A percentile compares a stretch with the other conserved stretches of the same genome.
Conservation (phyloP, 2,888 invertebrate genomes). For the Pristionchus entomophagus region DNA sequence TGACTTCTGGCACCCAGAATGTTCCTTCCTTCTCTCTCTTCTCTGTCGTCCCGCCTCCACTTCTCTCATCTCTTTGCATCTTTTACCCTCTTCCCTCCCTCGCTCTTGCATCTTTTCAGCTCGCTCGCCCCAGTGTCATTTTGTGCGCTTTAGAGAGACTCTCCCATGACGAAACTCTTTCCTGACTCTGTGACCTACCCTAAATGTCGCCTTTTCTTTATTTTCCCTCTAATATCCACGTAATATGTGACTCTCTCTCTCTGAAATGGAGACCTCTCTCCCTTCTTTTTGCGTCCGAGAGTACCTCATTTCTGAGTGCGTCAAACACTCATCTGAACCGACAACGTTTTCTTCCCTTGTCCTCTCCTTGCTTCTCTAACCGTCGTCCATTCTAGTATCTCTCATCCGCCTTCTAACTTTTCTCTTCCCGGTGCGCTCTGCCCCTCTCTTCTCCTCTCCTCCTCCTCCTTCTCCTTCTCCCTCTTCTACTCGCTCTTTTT, state of each 20-base stretch:
- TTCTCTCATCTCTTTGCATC: background rate
- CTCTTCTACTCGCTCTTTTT: slow-evolving; percentile 25
- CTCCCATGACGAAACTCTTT: background rate
- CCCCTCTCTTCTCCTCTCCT: background rate
- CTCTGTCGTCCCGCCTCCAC: background rate
- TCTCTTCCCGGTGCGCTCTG: background rate
- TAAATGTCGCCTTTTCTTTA: background rate
- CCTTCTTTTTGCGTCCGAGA: slow-evolving; percentile 6
- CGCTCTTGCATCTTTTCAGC: slow-evolving; percentile 13
- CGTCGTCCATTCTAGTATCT: slow-evolving; percentile 14
- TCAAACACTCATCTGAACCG: slow-evolving; percentile 46
- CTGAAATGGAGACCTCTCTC: background rate
- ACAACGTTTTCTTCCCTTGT: background rate
- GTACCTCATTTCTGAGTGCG: slow-evolving; percentile 28
- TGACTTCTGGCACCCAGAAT: slow-evolving; percentile 24
- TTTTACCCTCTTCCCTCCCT: slow-evolving; percentile 1
- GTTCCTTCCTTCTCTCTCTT: slow-evolving; percentile 34
- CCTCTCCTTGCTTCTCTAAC: slow-evolving; percentile 28
- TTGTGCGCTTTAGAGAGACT: background rate
- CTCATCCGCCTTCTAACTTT: slow-evolving; percentile 1
- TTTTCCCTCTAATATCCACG: background rate
- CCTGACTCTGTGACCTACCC: background rate
- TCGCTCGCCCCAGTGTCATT: background rate
- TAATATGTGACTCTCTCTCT: background rate
- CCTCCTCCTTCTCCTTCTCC: background rate